Conservation (phyloP, 1,140 invertebrate genomes). For the Dreissena polymorpha region DNA sequence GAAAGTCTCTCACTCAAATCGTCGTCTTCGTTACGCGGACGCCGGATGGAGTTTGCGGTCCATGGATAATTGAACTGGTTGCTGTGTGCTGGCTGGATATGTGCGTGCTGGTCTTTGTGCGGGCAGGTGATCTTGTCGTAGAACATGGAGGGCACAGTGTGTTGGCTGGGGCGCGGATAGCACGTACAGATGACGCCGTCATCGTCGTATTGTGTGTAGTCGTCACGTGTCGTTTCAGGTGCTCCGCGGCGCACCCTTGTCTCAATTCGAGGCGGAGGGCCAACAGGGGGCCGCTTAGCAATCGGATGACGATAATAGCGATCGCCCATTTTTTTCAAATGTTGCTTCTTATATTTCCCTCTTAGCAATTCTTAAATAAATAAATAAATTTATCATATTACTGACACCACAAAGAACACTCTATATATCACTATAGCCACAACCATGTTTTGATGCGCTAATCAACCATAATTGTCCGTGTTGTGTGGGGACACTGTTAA, state of each 20-base stretch:
- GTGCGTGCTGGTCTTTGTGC: conserved; percentile 22
- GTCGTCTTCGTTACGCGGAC: conserved; percentile 17
- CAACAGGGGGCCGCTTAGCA: conserved; percentile 23
- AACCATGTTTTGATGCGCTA: too few species aligned
- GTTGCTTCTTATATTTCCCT: conserved; percentile 10
- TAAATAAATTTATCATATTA: too few species aligned
- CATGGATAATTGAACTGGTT: conserved; percentile 52
- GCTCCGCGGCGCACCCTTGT: conserved; percentile 10
- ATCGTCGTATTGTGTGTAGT: conserved; percentile 10
- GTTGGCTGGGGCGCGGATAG: conserved; percentile 34
- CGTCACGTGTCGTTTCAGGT: not conserved
- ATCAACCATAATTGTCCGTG: too few species aligned
- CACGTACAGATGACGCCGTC: conserved; percentile 34
- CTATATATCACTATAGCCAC: too few species aligned
- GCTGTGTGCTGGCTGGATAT: conserved; percentile 48
- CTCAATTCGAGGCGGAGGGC: conserved; percentile 23
- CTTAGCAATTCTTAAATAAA: not conserved
- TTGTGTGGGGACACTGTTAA: too few species aligned
- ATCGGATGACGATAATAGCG: conserved; percentile 15
- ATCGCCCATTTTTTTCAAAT: not conserved
- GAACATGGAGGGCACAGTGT: conserved; percentile 53
- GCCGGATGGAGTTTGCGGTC: conserved; percentile 41
- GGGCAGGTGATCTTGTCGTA: conserved; percentile 46
- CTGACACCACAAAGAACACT: too few species aligned
- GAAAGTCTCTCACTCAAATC: conserved; percentile 47